Evolutionary conservation across 2,888 invertebrate genomes (phyloP), one percentile per base, ranked within the genome.

Genomic region (Lobophora halterata): DNA sequence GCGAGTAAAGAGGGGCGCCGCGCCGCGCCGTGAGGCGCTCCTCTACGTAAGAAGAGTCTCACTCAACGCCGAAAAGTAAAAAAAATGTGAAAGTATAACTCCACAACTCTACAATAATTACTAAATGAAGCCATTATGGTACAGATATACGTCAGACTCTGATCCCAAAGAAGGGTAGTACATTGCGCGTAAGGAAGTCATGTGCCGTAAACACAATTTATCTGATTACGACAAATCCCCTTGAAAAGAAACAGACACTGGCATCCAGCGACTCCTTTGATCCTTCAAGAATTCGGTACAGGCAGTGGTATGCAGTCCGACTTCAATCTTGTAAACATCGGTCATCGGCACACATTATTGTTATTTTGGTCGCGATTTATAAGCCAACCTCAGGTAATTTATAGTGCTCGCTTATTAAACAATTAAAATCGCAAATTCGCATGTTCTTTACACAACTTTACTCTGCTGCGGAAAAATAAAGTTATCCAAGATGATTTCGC

Each of bases 241-340:
- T 71, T 71, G 79, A 77, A 71, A 71, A 65, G 65, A 75, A 72
- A 61, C 79, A 78, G 78, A 76, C 59, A 53, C 63, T 58, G 64
- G 58, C 54, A 60, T 57, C 50, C 61, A 64, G 50, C 59, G 59
- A 56, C 65, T 62, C 60, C 71, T 79, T 79, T 80, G 78, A 78
- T 79, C 77, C 74, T 76, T 68, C 58, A 70, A 66, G 68, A 65
- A 72, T 67, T 57, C 51, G 49, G 52, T 56, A 60, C 58, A 58
- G 53, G 52, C 56, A 58, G 53, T 49, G 58, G 59, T 59, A 67
- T 66, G 64, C 61, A 51, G 54, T 57, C 52, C 54, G 59, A 60
- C 49, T 58, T 63, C 52, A 49, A 65, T 64, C 59, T 57, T 60
- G 61, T 66, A 68, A 71, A 65, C 71, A 61, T 56, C 63, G 66